These are phyloP conservation scores for Drosophila gaucha DNA, from an alignment of 2,888 invertebrate species.

Conservation along the genomic window DNA sequence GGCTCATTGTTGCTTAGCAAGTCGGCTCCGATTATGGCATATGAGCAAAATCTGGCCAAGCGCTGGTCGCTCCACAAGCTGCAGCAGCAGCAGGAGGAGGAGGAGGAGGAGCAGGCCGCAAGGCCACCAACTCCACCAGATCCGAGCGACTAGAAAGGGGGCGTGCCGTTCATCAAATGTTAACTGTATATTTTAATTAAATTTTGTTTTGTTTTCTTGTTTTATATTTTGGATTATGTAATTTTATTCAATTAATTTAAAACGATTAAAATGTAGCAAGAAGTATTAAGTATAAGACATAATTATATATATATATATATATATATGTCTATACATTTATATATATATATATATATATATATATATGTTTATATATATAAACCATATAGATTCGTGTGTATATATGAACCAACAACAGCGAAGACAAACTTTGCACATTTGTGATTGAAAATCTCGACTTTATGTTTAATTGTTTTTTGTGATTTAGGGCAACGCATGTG, in stretches of 20 bases:
- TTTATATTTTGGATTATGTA: constrained; percentile 9
- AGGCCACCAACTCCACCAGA: not conserved
- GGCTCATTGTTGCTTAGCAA: constrained; percentile 29
- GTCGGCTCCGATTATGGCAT: constrained; percentile 30
- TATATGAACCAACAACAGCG: constrained; percentile 23
- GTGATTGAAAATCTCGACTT: constrained; percentile 71
- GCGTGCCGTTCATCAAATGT: not conserved
- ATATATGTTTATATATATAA: not conserved
- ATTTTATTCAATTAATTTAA: constrained; percentile 24
- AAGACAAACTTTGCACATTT: constrained; percentile 47
- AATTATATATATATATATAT: constrained; percentile 7
- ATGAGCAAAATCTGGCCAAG: constrained; percentile 49
- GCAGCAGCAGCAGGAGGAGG: not conserved
- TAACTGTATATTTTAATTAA: not conserved
- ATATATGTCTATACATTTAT: constrained; percentile 7
- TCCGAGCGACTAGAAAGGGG: not conserved
- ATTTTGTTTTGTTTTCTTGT: constrained; percentile 16
- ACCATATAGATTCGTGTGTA: not conserved
- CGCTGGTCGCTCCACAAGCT: constrained; percentile 38
- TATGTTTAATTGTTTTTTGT: constrained; percentile 49
- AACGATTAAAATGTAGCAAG: constrained; percentile 44
- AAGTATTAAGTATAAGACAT: constrained; percentile 58
- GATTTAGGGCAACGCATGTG: constrained; percentile 56
- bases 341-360: constrained; percentile 14
- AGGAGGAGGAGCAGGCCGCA: not conserved